Base-by-base conservation (phyloP, 2,797 vertebrate genomes). In the Esox masquinongy region DNA sequence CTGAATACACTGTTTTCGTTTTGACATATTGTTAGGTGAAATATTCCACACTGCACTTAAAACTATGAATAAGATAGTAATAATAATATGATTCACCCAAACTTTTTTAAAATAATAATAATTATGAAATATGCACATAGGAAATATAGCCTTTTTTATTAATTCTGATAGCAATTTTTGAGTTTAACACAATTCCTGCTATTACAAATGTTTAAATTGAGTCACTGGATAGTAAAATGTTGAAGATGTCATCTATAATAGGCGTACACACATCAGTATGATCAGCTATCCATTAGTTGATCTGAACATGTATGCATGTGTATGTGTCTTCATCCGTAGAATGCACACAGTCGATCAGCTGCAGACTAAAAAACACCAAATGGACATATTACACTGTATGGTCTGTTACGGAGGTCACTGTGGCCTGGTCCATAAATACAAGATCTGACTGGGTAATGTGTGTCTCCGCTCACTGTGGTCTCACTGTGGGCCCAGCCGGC, bases 361-460 rank as follows among this genome's bases (percentile, higher is more conserved):
- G 8, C 70, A 75, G 76, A 87, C 82, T 85, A 80, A 84, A 85
- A 84, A 88, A 88, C 64, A 77, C 77, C 56, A 66, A 75, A 79
- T 67, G 76, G 72, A 43, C 56, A 43, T 64, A 26, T n/a, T 56
- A 8, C n/a, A 2, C 19, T 56, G 6, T 56, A n/a, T 56, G 53
- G 26, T 34, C 72, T 49, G 14, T 75, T 79, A 66, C 49, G 36
- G 75, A 64, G 82, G 79, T 89, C 85, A 84, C 82, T 86, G 84
- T 84, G 76, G 77, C 81, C 80, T 77, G 26, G 61, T 87, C 85
- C 88, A 76, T 82, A 83, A 87, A 86, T 82, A 77, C 61, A 75
- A 56, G 47, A 76, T 80, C 74, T 79, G 81, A 89, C 86, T 91
- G 83, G 70, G 82, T 85, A 88, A 90, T 82, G 78, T 26, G 39